phyloP scores from a whole-genome alignment of 2,113 vertebrate genomes.

The Serinus canaria region DNA sequence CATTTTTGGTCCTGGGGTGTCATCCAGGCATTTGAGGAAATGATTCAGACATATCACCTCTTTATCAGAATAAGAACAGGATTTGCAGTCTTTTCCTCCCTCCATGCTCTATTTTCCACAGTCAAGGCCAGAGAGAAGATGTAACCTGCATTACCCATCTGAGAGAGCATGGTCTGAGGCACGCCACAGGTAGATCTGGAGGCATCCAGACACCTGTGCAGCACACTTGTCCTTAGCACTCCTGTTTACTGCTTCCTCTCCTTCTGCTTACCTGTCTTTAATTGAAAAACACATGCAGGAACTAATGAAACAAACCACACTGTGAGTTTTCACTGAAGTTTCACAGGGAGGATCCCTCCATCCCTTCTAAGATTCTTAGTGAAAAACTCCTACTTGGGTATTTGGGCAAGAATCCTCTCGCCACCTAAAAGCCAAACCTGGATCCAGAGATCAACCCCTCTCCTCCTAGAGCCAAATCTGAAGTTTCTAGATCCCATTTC shows the following conservation, averaged over 20 bases:
- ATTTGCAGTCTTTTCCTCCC: neutral
- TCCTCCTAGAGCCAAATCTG: neutral
- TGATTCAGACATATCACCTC: neutral
- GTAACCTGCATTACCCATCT: neutral
- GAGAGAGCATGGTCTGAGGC: neutral
- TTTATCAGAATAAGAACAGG: neutral
- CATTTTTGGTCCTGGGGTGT: neutral
- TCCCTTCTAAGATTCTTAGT: neutral
- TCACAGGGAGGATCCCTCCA: neutral
- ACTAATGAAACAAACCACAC: neutral
- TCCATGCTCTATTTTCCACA: neutral
- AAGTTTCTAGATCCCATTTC: neutral
- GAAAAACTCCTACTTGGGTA: neutral
- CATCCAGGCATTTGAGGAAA: neutral
- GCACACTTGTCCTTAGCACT: neutral
- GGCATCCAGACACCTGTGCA: neutral
- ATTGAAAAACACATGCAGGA: neutral
- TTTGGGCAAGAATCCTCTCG: fast-evolving
- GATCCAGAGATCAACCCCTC: neutral
- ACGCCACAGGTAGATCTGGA: neutral
- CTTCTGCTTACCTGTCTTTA: neutral
- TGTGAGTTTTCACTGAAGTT: neutral
- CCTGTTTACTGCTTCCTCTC: neutral
- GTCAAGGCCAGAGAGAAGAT: neutral
- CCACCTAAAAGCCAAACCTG: neutral